phyloP scores from a whole-genome alignment of 2,888 invertebrate species.

The Nomada ferruginata region DNA sequence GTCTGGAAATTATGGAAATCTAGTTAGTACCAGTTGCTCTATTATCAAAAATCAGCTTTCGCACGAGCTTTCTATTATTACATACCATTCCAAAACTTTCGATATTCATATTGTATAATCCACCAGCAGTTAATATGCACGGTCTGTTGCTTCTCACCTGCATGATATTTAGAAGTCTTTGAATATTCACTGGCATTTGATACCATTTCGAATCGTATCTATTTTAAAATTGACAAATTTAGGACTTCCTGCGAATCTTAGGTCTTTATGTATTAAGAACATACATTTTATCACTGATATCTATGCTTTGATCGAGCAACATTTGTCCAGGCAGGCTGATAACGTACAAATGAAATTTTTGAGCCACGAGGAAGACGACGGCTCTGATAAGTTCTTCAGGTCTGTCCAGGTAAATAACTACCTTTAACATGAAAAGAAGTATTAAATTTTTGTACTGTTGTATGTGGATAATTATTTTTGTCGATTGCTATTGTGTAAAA shows the following conservation, averaged over 20 bases:
- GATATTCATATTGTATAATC: slow-evolving; percentile 34
- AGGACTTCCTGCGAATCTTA: not conserved
- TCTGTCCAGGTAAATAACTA: not conserved
- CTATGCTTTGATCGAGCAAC: not conserved
- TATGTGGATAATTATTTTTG: too few species aligned
- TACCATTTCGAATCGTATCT: slow-evolving; percentile 40
- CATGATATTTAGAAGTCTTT: slow-evolving; percentile 29
- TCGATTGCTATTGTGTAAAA: too few species aligned
- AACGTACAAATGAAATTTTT: slow-evolving; percentile 23
- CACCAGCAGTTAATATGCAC: slow-evolving; percentile 34
- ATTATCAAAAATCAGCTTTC: not conserved
- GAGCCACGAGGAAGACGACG: not conserved
- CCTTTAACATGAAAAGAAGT: slow-evolving; percentile 3
- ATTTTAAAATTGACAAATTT: not conserved
- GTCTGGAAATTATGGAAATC: slow-evolving; percentile 40
- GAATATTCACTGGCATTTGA: slow-evolving; percentile 7
- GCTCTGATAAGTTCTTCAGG: not conserved
- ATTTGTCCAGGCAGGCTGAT: slow-evolving; percentile 27
- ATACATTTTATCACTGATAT: not conserved
- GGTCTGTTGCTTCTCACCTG: slow-evolving; percentile 17
- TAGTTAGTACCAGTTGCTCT: not conserved
- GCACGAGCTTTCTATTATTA: not conserved
- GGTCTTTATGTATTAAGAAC: not conserved
- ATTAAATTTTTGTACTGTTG: slow-evolving; percentile 3
- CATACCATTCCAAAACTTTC: slow-evolving; percentile 41